Percentiles rank a stretch among this genome's conserved stretches.
These are phyloP conservation scores for Formica exsecta DNA, from an alignment of 1,140 invertebrate genomes.

Conservation along the genomic window DNA sequence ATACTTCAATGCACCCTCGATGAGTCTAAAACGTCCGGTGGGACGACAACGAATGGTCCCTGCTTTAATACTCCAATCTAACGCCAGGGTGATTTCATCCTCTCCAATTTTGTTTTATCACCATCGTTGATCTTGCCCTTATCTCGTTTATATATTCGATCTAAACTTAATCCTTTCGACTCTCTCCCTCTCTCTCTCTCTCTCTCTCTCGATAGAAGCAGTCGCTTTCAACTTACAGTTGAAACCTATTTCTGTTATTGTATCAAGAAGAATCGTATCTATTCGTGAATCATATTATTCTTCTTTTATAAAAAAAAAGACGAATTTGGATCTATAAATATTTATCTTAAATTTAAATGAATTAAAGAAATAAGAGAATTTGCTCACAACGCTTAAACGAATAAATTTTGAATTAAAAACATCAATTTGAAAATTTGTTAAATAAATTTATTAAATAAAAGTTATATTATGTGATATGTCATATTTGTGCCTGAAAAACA, in stretches of 20 bases:
- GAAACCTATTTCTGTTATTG: neutral
- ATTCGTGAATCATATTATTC: neutral
- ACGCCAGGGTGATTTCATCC: slow-evolving; percentile 35
- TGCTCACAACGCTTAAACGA: neutral
- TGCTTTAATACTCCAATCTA: slow-evolving; percentile 50
- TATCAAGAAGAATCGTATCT: neutral
- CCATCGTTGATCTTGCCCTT: slow-evolving; percentile 19
- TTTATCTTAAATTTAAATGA: slow-evolving; percentile 1
- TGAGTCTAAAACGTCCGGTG: slow-evolving; percentile 38
- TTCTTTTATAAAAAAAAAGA: neutral
- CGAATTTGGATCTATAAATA: neutral
- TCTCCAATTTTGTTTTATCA: slow-evolving; percentile 45
- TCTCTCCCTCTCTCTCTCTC: neutral
- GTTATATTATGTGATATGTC: neutral
- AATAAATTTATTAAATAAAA: neutral
- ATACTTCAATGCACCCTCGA: slow-evolving; percentile 48
- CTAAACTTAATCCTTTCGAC: slow-evolving; percentile 15
- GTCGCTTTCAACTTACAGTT: neutral
- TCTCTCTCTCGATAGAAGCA: neutral
- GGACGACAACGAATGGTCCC: slow-evolving; percentile 35
- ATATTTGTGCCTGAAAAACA: neutral
- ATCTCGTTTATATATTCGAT: slow-evolving; percentile 45
- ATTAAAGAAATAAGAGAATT: neutral
- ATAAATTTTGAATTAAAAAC: neutral
- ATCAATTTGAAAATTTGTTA: slow-evolving; percentile 9